These are phyloP conservation scores for Channa argus DNA, from an alignment of 2,113 vertebrate genomes.

Conservation along the genomic window DNA sequence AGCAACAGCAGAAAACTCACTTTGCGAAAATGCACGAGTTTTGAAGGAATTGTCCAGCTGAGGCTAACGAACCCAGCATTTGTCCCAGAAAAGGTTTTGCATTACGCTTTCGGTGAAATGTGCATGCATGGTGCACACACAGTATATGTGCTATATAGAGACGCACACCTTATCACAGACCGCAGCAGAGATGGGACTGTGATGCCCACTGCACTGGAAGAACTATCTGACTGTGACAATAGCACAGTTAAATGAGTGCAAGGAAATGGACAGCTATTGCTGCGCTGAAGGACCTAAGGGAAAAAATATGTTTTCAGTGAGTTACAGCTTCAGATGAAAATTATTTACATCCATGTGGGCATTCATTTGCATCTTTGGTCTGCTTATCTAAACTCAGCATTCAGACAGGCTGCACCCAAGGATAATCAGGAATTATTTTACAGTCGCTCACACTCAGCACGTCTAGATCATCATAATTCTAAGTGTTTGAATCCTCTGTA, in stretches of 20 bases:
- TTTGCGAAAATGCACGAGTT: background rate
- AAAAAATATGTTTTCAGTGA: background rate
- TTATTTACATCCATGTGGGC: constrained; percentile 46
- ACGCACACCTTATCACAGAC: constrained; percentile 23
- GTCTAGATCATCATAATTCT: constrained; percentile 22
- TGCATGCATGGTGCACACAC: constrained; percentile 8
- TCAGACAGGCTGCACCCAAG: constrained; percentile 17
- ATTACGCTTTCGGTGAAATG: background rate
- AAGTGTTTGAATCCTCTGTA: background rate
- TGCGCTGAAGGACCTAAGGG: constrained; percentile 1
- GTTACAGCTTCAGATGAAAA: constrained; percentile 7
- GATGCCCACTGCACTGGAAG: constrained; percentile 59
- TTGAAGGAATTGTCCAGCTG: background rate
- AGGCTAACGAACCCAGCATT: background rate
- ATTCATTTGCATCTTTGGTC: constrained; percentile 47
- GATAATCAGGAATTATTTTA: constrained; percentile 56
- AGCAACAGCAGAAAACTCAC: background rate
- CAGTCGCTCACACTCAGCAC: constrained; percentile 46
- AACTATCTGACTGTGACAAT: constrained; percentile 57
- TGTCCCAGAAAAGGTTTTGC: background rate
- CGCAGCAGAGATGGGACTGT: constrained; percentile 36
- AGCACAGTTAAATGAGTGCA: constrained; percentile 31
- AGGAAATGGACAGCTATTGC: constrained; percentile 28
- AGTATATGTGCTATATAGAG: background rate
- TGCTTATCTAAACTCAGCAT: constrained; percentile 50